phyloP scores from a whole-genome alignment of 2,888 invertebrate species.

The Thera britannica region DNA sequence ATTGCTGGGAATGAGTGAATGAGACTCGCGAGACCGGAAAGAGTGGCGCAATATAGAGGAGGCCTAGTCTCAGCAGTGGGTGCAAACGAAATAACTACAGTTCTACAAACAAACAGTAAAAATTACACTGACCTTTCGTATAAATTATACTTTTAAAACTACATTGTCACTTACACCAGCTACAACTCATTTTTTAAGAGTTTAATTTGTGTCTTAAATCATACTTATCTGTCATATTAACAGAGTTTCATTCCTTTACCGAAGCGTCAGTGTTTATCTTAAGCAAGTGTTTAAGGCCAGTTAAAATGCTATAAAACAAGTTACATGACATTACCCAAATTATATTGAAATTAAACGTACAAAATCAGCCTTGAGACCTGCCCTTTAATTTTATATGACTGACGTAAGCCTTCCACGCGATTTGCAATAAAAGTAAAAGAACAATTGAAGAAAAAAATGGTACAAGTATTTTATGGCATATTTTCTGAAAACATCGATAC shows the following conservation, averaged over 20 bases:
- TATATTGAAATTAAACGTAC: constrained; percentile 32
- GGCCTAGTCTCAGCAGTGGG: too few species aligned
- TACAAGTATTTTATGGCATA: too few species aligned
- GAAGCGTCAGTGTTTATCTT: constrained; percentile 31
- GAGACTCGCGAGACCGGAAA: too few species aligned
- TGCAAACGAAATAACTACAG: too few species aligned
- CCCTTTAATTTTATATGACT: constrained; percentile 38
- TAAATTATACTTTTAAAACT: constrained; percentile 5
- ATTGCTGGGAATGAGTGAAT: too few species aligned
- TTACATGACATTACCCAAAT: constrained; percentile 33
- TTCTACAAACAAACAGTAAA: neutral
- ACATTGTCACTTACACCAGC: constrained; percentile 3
- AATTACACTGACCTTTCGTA: constrained; percentile 1
- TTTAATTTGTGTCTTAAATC: constrained; percentile 35
- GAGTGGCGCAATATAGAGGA: too few species aligned
- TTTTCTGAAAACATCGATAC: too few species aligned
- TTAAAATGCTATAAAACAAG: constrained; percentile 34
- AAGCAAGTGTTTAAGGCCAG: constrained; percentile 27
- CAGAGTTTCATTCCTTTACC: constrained; percentile 28
- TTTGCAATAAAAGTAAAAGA: constrained; percentile 21
- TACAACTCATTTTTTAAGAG: constrained; percentile 17
- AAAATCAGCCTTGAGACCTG: constrained; percentile 25
- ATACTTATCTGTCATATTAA: constrained; percentile 36
- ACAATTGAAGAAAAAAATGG: neutral
- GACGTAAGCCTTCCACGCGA: constrained; percentile 40